Evolutionary conservation across 2,797 vertebrate genomes (phyloP).

Genomic region (Anomalospiza imberbis): DNA sequence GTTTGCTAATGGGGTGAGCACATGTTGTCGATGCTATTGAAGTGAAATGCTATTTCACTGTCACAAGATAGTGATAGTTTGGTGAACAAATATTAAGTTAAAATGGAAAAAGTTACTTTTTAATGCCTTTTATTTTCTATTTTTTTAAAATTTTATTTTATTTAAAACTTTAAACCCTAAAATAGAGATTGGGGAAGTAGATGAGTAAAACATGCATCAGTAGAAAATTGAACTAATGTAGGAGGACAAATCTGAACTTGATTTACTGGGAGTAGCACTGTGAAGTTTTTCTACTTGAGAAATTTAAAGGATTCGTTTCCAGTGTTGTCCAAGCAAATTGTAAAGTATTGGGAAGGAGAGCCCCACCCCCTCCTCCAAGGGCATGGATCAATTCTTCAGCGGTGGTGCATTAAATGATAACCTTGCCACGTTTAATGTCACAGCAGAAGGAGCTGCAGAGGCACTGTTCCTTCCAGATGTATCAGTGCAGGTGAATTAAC

Average conservation of each 20-base stretch:
- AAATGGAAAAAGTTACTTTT: no score
- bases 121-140: no score
- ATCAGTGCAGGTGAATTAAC: slow-evolving; percentile 50
- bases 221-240: not conserved
- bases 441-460: slow-evolving; percentile 63
- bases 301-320: slow-evolving; percentile 33
- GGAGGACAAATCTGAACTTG: not conserved
- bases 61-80: not conserved
- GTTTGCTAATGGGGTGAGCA: not conserved
- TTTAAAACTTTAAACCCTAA: not conserved
- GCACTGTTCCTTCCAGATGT: slow-evolving; percentile 43
- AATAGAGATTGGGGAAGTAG: not conserved
- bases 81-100: not conserved
- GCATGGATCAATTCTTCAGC: slow-evolving; percentile 71
- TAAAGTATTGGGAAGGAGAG: not conserved
- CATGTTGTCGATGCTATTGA: not conserved
- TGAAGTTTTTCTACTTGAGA: not conserved
- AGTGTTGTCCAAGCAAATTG: slow-evolving; percentile 21
- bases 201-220: not conserved
- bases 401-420: slow-evolving; percentile 70
- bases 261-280: not conserved
- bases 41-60: not conserved
- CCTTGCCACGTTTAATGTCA: slow-evolving; percentile 79
- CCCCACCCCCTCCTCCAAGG: not conserved
- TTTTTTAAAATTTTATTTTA: not conserved